Base-by-base conservation (phyloP, 2,113 vertebrate genomes). In the Sinosuthora webbiana region DNA sequence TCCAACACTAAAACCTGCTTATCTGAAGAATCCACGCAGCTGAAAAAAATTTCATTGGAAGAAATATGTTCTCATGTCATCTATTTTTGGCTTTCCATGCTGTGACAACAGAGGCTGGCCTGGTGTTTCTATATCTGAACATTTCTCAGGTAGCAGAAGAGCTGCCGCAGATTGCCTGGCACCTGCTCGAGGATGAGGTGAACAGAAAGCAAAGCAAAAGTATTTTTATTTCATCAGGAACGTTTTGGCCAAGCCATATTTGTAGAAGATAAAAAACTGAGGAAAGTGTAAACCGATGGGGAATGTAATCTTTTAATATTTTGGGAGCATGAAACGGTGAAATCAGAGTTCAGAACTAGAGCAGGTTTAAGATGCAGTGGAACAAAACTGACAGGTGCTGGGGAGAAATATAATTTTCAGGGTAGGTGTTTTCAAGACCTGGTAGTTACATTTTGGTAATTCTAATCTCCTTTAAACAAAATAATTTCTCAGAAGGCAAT, bases 151-250 rank as follows among this genome's bases (percentile, higher is more conserved):
- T 96, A 95, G 89, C 71, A 10, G 93, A 85, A 56, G 55, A 93
- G 77, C 87, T 89, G 85, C 67, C 3, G 5, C 90, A 91, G 95
- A 95, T 94, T 95, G 95, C 83, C 63, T 93, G 87, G 91, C 93
- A 94, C 91, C 82, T 95, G 89, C 84, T 94, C 0, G 6, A 85
- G 70, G 70, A 91, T 64, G 75, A 93, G 91, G 87, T 93, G 87
- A 96, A 80, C 59, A 53, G 76, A 93, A 94, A 94, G 70, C 35
- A 87, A 82, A 87, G 73, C 9, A 3, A 75, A 91, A 90, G 89
- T 95, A 91, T 93, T 97, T 96, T 93, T 90, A 70, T 93, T 95
- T 79, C 70, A 74, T 85, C 37, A 7, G 80, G 84, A 94, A 91
- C 78, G 68, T 69, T 87, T 50, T 83, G 70, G 84, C 84, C 75